phyloP scores from a whole-genome alignment of 2,797 vertebrate genomes.

The Siniperca undulata region DNA sequence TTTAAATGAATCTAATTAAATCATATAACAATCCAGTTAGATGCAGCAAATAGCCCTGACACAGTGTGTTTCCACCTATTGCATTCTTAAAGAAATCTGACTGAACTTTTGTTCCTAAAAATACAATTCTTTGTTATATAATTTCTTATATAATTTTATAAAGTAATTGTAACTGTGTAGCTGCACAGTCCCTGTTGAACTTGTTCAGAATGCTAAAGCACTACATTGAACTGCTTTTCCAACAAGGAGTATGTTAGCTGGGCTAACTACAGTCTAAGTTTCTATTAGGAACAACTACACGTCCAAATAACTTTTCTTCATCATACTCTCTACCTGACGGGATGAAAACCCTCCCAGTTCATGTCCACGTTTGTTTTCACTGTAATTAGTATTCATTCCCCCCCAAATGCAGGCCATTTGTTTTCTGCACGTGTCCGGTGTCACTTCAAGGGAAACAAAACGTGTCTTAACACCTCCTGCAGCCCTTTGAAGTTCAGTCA shows the following conservation, averaged over 20 bases:
- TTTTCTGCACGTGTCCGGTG: constrained; percentile 54
- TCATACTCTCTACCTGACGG: not conserved
- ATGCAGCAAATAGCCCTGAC: not conserved
- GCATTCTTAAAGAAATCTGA: not conserved
- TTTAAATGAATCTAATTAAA: not conserved
- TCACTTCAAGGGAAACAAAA: constrained; percentile 35
- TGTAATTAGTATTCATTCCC: constrained; percentile 8
- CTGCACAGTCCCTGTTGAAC: no score
- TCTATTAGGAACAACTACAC: no score
- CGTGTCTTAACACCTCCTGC: constrained; percentile 20
- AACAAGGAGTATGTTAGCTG: not conserved
- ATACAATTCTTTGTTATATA: no score
- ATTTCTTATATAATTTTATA: not conserved
- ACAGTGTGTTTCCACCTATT: not conserved
- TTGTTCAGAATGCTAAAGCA: not conserved
- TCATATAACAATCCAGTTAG: not conserved
- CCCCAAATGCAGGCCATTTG: constrained; percentile 15
- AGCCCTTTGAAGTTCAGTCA: constrained; percentile 36
- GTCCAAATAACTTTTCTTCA: not conserved
- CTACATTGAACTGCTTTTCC: not conserved
- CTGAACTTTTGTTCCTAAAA: not conserved
- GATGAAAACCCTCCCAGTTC: not conserved
- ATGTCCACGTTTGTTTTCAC: constrained; percentile 20
- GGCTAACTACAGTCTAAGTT: not conserved
- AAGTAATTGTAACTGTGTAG: not conserved